Conservation (phyloP, 2,888 invertebrate genomes). For the Habrosyne pyritoides region DNA sequence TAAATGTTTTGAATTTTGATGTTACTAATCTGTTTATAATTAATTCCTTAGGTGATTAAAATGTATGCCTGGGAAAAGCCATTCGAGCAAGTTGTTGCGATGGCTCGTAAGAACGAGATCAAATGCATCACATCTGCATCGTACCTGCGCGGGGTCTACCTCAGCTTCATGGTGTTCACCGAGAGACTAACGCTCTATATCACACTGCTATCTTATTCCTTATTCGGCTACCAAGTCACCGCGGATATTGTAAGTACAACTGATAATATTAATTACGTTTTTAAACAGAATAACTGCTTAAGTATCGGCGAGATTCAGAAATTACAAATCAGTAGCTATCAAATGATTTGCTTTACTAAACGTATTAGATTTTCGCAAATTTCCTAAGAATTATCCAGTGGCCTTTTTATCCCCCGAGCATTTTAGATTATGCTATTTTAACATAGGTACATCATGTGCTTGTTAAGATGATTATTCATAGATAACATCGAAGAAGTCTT, state of each 20-base stretch:
- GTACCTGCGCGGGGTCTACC: conserved; percentile 86
- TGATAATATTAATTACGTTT: not conserved
- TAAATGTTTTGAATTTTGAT: too few relatives aligned
- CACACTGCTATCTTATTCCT: conserved; percentile 90
- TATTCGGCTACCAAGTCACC: conserved; percentile 85
- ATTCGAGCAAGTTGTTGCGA: conserved; percentile 91
- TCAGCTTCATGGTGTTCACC: conserved; percentile 91
- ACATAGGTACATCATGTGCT: too few relatives aligned
- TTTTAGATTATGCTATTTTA: too few relatives aligned
- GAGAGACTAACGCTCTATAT: conserved; percentile 93
- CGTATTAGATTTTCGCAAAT: too few relatives aligned
- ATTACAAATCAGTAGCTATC: too few relatives aligned
- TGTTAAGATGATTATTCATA: too few relatives aligned
- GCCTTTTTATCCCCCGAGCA: too few relatives aligned
- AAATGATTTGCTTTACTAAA: too few relatives aligned
- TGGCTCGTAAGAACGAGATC: conserved; percentile 88
- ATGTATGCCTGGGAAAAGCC: conserved; percentile 99
- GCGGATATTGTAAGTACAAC: conserved; percentile 81
- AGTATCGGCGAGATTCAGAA: not conserved
- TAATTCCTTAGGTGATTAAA: conserved; percentile 89
- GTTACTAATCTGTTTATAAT: not conserved
- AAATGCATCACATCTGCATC: conserved; percentile 85
- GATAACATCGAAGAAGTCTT: too few relatives aligned
- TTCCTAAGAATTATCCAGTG: too few relatives aligned
- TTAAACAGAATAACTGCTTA: not conserved